Evolutionary conservation across 2,797 vertebrate species (phyloP).

Genomic region (Girardinus metallicus): DNA sequence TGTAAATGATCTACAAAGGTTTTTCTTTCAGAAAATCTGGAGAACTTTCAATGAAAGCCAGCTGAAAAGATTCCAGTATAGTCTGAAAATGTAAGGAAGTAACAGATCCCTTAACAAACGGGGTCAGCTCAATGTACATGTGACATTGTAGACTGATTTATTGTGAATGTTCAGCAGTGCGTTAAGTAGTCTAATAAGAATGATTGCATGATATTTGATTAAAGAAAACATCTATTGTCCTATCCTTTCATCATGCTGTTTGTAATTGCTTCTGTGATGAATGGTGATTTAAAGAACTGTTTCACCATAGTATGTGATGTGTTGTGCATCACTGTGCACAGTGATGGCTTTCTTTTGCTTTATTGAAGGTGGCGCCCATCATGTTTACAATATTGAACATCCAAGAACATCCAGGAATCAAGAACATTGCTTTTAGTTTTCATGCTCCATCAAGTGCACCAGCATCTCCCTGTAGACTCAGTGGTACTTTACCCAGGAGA

Average conservation of each 20-base stretch:
- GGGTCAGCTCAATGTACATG: neutral
- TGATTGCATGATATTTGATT: constrained; percentile 4
- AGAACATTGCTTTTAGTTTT: constrained; percentile 26
- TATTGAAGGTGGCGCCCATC: constrained; percentile 11
- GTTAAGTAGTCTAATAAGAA: neutral
- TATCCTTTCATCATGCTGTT: neutral
- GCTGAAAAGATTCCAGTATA: neutral
- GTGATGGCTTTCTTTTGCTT: constrained; percentile 7
- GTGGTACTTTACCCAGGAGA: constrained; percentile 3
- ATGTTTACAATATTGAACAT: constrained; percentile 10
- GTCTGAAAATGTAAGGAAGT: neutral
- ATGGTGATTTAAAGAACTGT: constrained; percentile 13
- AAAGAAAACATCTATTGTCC: neutral
- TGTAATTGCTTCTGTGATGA: constrained; percentile 10
- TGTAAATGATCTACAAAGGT: neutral
- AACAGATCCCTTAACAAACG: neutral
- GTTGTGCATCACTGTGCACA: constrained; percentile 6
- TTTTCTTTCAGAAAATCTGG: neutral
- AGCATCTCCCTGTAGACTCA: constrained; percentile 13
- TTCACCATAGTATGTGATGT: constrained; percentile 6
- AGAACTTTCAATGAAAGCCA: neutral
- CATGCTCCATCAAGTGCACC: constrained; percentile 28
- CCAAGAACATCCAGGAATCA: constrained; percentile 2
- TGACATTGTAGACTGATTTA: neutral
- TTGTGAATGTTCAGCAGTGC: neutral